Conservation (phyloP, 2,888 invertebrate species). For the Drosophila trichaetosa region DNA sequence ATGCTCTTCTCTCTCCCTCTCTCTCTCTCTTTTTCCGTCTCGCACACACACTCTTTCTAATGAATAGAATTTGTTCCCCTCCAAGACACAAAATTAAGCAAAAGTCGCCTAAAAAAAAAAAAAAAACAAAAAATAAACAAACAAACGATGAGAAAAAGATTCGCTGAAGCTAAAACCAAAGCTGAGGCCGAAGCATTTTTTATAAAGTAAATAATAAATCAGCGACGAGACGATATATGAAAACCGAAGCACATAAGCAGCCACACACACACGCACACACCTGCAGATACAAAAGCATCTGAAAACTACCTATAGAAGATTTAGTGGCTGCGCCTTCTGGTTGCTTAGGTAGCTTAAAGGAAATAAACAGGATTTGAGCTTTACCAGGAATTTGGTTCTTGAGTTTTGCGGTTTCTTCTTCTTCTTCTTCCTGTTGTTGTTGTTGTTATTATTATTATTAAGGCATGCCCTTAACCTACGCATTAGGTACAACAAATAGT, state of each 20-base stretch:
- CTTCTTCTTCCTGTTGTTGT: constrained; percentile 7
- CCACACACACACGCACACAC: constrained; percentile 22
- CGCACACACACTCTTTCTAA: constrained; percentile 38
- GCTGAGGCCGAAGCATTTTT: constrained; percentile 49
- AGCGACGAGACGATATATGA: constrained; percentile 74
- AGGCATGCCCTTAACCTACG: constrained; percentile 35
- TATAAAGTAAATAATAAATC: constrained; percentile 76
- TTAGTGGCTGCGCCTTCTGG: constrained; percentile 68
- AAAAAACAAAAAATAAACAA: constrained; percentile 19
- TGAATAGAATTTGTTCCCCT: constrained; percentile 48
- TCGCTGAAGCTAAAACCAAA: constrained; percentile 29
- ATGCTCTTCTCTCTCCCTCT: background rate
- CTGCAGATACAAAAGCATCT: constrained; percentile 41
- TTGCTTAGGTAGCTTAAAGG: constrained; percentile 76
- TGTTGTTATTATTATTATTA: constrained; percentile 12
- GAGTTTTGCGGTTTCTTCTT: constrained; percentile 6
- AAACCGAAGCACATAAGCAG: constrained; percentile 54
- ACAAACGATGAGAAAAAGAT: constrained; percentile 53
- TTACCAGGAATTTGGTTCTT: constrained; percentile 69
- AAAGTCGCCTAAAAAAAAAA: constrained; percentile 34
- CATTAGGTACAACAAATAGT: constrained; percentile 52
- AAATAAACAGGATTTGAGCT: constrained; percentile 78
- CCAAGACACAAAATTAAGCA: constrained; percentile 60
- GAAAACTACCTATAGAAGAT: constrained; percentile 70
- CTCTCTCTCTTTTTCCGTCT: constrained; percentile 12